Conservation (phyloP, 2,888 invertebrate species). For the Linnaemya tessellans region DNA sequence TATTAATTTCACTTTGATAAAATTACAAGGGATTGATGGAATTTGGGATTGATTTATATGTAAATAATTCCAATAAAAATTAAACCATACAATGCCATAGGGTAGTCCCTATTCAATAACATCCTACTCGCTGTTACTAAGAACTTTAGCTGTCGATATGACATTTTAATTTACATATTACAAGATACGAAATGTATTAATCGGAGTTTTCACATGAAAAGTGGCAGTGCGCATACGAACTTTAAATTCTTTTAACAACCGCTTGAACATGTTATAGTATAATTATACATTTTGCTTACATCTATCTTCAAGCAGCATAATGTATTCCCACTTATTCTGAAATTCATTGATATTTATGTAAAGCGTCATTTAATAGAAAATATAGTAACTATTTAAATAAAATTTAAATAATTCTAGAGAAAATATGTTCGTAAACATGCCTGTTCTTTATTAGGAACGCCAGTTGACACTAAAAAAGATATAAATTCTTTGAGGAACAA, state of each 20-base stretch:
- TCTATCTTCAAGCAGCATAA: not conserved
- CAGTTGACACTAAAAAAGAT: not conserved
- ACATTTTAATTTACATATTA: not conserved
- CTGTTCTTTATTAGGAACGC: not conserved
- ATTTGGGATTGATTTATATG: too few species aligned
- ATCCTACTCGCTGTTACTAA: too few species aligned
- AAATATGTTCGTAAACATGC: constrained; percentile 5
- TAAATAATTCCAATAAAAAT: too few species aligned
- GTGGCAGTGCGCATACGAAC: not conserved
- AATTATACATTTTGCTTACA: not conserved
- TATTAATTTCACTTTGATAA: too few species aligned
- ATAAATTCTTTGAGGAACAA: not conserved
- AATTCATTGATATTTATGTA: not conserved
- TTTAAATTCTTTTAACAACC: not conserved
- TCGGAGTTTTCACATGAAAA: not conserved
- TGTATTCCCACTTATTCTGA: too few species aligned
- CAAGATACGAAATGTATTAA: not conserved
- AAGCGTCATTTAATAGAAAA: not conserved
- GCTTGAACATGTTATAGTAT: not conserved
- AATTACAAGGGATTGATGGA: too few species aligned
- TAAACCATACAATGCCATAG: too few species aligned
- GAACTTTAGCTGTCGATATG: not conserved
- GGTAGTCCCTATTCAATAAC: too few species aligned
- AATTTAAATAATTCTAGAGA: constrained; percentile 49
- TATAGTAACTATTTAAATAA: constrained; percentile 38